These are phyloP conservation scores for honey bee (Apis mellifera) DNA, from an alignment of 1,140 invertebrate genomes.

Conservation along the genomic window DNA sequence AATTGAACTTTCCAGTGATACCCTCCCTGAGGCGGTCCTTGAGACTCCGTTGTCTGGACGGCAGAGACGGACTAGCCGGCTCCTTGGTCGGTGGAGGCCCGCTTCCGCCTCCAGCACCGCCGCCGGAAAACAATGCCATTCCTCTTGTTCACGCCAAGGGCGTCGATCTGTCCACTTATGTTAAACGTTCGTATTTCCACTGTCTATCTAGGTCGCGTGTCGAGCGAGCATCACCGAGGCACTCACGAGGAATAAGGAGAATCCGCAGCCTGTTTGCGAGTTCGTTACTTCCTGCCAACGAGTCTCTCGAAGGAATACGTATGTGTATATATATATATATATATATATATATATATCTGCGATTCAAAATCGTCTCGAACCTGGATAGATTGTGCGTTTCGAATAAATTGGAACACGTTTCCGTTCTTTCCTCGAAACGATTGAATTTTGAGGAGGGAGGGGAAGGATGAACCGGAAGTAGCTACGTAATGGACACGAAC, in stretches of 20 bases:
- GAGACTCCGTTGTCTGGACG: conserved; percentile 80
- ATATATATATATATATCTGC: no score
- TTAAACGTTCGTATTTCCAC: neutral
- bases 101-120: conserved; percentile 55
- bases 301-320: neutral
- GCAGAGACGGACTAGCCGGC: conserved; percentile 49
- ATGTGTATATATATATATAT: neutral
- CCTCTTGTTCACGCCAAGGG: neutral
- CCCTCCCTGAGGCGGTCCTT: conserved; percentile 88
- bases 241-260: conserved; percentile 13
- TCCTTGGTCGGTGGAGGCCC: conserved; percentile 57
- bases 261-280: neutral
- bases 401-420: no score
- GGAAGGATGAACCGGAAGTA: no score
- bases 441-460: no score
- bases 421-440: no score
- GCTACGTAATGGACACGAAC: no score
- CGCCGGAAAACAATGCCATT: conserved; percentile 77
- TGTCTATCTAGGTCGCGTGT: conserved; percentile 46
- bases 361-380: no score
- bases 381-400: no score
- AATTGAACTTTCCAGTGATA: conserved; percentile 88
- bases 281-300: neutral
- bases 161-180: neutral
- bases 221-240: conserved; percentile 27